These are phyloP conservation scores for Rhamnusium bicolor DNA, from an alignment of 2,888 invertebrate genomes.

Conservation along the genomic window DNA sequence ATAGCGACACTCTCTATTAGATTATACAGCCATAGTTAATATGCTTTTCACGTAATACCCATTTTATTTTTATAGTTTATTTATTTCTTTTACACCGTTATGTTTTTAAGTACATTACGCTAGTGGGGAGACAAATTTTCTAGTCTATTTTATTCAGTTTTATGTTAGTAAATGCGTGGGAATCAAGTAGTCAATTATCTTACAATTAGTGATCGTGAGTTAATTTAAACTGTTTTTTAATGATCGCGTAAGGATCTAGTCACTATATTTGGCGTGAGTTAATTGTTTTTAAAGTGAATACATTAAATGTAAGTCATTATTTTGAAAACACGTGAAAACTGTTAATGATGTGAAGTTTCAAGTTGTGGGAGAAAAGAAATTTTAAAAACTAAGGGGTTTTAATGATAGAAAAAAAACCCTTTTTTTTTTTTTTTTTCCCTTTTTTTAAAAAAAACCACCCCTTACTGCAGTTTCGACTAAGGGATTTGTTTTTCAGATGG, in stretches of 20 bases:
- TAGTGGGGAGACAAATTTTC: slow-evolving; percentile 50
- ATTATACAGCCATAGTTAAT: slow-evolving; percentile 29
- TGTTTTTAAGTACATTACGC: slow-evolving; percentile 45
- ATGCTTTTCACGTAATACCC: slow-evolving; percentile 54
- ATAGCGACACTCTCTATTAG: slow-evolving; percentile 5
- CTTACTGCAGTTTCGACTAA: too few relatives aligned
- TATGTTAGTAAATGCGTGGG: slow-evolving; percentile 41
- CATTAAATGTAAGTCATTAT: slow-evolving; percentile 34
- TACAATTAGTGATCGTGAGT: slow-evolving; percentile 59
- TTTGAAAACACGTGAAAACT: slow-evolving; percentile 43
- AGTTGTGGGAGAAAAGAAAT: not conserved
- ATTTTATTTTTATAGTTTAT: slow-evolving; percentile 52
- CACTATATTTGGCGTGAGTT: slow-evolving; percentile 42
- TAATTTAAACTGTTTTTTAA: slow-evolving; percentile 55
- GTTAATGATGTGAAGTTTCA: slow-evolving; percentile 40
- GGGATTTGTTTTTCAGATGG: too few relatives aligned
- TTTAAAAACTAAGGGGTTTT: not conserved
- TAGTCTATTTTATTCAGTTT: slow-evolving; percentile 31
- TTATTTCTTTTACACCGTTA: slow-evolving; percentile 55
- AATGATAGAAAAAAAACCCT: too few relatives aligned
- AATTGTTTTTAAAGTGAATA: slow-evolving; percentile 47
- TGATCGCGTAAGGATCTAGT: slow-evolving; percentile 37
- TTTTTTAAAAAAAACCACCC: too few relatives aligned
- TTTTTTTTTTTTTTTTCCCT: too few relatives aligned
- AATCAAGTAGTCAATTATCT: slow-evolving; percentile 52